These are phyloP conservation scores for Leptinotarsa haldemani DNA, from an alignment of 2,888 invertebrate genomes.

Conservation along the genomic window DNA sequence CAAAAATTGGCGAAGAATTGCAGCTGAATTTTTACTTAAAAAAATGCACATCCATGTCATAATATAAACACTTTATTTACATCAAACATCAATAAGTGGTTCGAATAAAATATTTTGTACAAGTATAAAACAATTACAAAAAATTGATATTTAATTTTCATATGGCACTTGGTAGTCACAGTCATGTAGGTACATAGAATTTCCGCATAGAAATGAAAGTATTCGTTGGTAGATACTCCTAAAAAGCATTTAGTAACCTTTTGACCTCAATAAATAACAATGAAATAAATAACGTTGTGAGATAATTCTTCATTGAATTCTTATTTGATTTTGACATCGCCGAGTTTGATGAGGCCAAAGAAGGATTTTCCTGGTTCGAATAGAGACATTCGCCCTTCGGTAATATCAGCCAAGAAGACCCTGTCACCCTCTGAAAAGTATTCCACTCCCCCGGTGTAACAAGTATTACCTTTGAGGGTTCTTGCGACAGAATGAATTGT, in stretches of 20 bases:
- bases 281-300: slow-evolving; percentile 25
- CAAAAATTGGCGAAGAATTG: too few species aligned
- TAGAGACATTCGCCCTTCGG: slow-evolving; percentile 74
- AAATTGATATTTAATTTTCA: background rate
- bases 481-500: slow-evolving; percentile 70
- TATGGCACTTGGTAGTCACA: background rate
- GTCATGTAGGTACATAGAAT: background rate
- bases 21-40: too few species aligned
- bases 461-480: slow-evolving; percentile 76
- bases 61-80: too few species aligned
- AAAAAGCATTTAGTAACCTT: background rate
- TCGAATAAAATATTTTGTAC: slow-evolving; percentile 2
- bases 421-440: slow-evolving; percentile 75
- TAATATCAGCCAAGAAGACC: slow-evolving; percentile 77
- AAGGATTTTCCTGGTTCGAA: slow-evolving; percentile 84
- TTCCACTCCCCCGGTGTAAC: slow-evolving; percentile 78
- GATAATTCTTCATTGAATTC: background rate
- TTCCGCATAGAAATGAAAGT: background rate
- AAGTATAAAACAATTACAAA: background rate
- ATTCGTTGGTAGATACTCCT: background rate
- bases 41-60: too few species aligned
- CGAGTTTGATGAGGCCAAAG: slow-evolving; percentile 84
- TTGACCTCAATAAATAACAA: slow-evolving; percentile 14
- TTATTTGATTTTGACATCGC: slow-evolving; percentile 63
- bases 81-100: background rate